Base-by-base conservation (phyloP, 2,797 vertebrate species). In the Gorsachius magnificus region DNA sequence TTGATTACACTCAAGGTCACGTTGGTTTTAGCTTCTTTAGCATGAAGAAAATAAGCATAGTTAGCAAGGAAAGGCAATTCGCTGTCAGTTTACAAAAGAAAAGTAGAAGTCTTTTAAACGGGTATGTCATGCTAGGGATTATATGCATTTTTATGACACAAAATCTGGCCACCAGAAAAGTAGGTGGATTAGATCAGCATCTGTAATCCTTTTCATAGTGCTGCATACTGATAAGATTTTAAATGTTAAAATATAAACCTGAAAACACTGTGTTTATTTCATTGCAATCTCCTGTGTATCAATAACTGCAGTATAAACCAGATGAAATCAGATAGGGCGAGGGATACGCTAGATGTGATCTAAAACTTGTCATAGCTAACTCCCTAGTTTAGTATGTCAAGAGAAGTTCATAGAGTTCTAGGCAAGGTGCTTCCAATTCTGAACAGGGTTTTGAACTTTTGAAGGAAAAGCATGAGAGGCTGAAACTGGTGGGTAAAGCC, bases 141-240 rank as follows among this genome's bases (percentile, higher is more conserved):
- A 68, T 90, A 90, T 91, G 79, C 50, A 75, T 91, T 94, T 96
- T 96, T 95, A 94, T 94, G 93, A 89, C 61, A 53, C 77, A 92
- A 95, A 93, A 92, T 83, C 79, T 87, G 72, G 45, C 70, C 69
- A 88, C 68, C 48, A 86, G 87, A 87, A 87, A 95, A 91, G 83
- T 77, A 95, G 77, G 84, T 78, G 83, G 89, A 89, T 92, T 93
- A 84, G 60, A 89, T 85, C 85, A 95, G 69, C 71, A 50, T 82
- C 82, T 83, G 87, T 74, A 88, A 13, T 83, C 36, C 46, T 92
- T 36, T 89, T 89, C 64, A 41, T 29, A 90, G 54, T 84, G 61
- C 87, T 95, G 84, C 84, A 93, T 70, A 78, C 50, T 61, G 80
- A 58, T 88, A 87, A 87, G 72, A 72, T 95, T 77, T 90, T 71